phyloP scores from a whole-genome alignment of 2,888 invertebrate genomes.

The Dascillus cervinus region DNA sequence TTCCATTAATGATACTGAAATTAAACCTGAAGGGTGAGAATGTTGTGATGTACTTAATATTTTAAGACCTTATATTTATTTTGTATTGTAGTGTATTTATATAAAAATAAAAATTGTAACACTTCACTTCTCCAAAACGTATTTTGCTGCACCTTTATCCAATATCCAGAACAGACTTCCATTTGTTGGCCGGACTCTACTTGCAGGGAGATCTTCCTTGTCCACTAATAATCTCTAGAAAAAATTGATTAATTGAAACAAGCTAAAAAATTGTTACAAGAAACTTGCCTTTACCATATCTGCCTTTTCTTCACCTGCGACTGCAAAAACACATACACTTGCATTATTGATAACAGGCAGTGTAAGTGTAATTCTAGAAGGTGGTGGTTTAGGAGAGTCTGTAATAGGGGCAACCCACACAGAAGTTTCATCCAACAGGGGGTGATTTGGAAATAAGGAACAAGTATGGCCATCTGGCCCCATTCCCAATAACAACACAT shows the following conservation, averaged over 20 bases:
- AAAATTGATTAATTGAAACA: conserved; percentile 7
- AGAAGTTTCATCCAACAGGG: conserved; percentile 52
- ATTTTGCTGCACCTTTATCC: conserved; percentile 48
- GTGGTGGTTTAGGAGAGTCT: conserved; percentile 96
- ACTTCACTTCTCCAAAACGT: conserved; percentile 16
- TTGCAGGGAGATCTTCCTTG: conserved; percentile 70
- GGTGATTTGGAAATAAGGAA: conserved; percentile 86
- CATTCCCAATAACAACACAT: conserved; percentile 87
- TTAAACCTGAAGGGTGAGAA: conserved; percentile 22
- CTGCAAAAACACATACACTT: conserved; percentile 72
- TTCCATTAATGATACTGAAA: conserved; percentile 8
- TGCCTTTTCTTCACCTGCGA: conserved; percentile 79
- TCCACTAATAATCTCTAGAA: conserved; percentile 71
- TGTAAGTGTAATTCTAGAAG: conserved; percentile 83
- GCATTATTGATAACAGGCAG: conserved; percentile 85
- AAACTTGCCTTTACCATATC: conserved; percentile 71
- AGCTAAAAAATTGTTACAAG: not conserved
- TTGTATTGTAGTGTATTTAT: conserved; percentile 33
- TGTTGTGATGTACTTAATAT: conserved; percentile 43
- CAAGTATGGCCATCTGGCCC: conserved; percentile 99
- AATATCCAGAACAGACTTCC: conserved; percentile 63
- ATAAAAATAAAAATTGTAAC: conserved; percentile 12
- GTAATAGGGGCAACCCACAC: conserved; percentile 74
- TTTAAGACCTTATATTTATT: conserved; percentile 38
- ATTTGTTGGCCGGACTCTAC: conserved; percentile 59